phyloP scores from a whole-genome alignment of 2,888 invertebrate genomes.

The Brachynemurus nebulosus region DNA sequence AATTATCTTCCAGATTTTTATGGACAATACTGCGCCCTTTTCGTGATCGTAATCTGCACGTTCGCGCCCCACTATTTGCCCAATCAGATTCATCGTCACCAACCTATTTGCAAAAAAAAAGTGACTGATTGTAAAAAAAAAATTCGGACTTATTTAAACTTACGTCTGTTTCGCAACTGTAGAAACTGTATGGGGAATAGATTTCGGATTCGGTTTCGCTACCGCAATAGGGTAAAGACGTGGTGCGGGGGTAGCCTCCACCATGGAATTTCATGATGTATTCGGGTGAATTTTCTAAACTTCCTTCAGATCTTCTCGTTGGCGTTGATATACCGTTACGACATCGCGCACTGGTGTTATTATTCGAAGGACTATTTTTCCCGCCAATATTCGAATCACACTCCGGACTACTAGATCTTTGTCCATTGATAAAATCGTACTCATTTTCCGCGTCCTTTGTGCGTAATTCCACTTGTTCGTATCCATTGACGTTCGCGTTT shows the following conservation, averaged over 20 bases:
- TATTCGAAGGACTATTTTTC: constrained; percentile 26
- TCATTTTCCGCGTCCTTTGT: constrained; percentile 40
- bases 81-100: constrained; percentile 8
- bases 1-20: constrained; percentile 77
- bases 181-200: constrained; percentile 69
- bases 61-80: constrained; percentile 20
- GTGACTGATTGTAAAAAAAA: neutral
- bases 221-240: constrained; percentile 66
- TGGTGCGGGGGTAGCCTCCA: constrained; percentile 46
- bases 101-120: neutral
- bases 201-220: constrained; percentile 76
- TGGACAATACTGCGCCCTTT: constrained; percentile 74
- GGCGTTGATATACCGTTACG: constrained; percentile 26
- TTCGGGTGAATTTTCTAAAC: constrained; percentile 30
- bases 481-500: constrained; percentile 12
- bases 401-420: constrained; percentile 52
- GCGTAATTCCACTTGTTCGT: constrained; percentile 28
- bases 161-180: constrained; percentile 41
- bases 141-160: constrained; percentile 11
- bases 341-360: constrained; percentile 22
- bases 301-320: constrained; percentile 37
- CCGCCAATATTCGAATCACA: constrained; percentile 45
- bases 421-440: constrained; percentile 49
- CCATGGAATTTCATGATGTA: no score
- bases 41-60: constrained; percentile 50